Evolutionary conservation across 2,113 vertebrate genomes (phyloP).

Genomic region (Arothron firmamentum): DNA sequence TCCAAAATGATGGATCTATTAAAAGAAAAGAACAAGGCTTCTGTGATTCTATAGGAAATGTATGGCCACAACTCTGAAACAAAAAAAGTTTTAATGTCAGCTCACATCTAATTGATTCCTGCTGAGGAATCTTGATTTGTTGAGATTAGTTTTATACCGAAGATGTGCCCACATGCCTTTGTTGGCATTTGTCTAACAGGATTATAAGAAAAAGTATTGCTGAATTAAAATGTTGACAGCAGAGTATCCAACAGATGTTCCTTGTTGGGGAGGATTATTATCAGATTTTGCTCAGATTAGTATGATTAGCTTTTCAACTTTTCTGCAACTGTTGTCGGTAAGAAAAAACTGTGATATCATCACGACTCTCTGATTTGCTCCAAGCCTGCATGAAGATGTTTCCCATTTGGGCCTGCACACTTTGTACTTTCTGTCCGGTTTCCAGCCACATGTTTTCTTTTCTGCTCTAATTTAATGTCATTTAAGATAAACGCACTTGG

Average conservation of each 20-base stretch:
- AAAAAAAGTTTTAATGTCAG: not conserved
- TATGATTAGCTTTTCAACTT: too few relatives aligned
- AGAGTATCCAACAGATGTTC: too few relatives aligned
- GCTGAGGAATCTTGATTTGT: not conserved
- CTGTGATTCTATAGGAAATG: not conserved
- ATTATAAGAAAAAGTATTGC: too few relatives aligned
- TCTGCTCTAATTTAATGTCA: conserved; percentile 14
- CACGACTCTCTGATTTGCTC: not conserved
- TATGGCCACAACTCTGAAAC: not conserved
- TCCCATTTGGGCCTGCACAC: not conserved
- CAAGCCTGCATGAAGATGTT: not conserved
- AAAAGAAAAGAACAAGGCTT: conserved; percentile 11
- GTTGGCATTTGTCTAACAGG: too few relatives aligned
- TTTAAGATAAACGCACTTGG: not conserved
- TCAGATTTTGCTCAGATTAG: too few relatives aligned
- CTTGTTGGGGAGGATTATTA: too few relatives aligned
- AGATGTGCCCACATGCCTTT: too few relatives aligned
- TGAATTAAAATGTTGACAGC: too few relatives aligned
- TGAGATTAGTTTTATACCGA: too few relatives aligned
- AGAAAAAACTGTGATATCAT: not conserved
- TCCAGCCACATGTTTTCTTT: conserved; percentile 22
- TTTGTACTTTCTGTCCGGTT: conserved; percentile 16
- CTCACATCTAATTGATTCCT: not conserved
- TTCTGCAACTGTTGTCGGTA: too few relatives aligned
- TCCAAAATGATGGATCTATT: conserved; percentile 46